Evolutionary conservation across 1,140 invertebrate genomes (phyloP), one percentile per base, ranked within the genome.

Genomic region (Chrysopa pallens): DNA sequence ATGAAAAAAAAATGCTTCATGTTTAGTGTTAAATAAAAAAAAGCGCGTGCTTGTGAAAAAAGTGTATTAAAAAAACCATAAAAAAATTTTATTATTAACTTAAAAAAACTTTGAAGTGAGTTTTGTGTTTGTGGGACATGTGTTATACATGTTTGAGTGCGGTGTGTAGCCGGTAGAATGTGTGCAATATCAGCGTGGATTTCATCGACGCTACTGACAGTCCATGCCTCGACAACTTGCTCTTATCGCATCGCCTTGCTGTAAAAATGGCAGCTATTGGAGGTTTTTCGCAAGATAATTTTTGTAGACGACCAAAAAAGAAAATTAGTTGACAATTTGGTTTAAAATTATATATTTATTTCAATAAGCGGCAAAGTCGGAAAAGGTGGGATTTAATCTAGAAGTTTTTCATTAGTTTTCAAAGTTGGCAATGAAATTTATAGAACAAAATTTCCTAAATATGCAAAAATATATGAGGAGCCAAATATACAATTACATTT

Each of bases 241-340:
- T 38, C 44, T 44, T 47, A 51, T 51, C 50, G 53, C 55, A 46
- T 54, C 51, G 52, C 53, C 51, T 52, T 33, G 8, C n/a, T 53
- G 53, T 63, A 63, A 64, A 64, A 66, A 68, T 68, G 66, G 64
- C 65, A 61, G 54, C 60, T 50, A 44, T 51, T 46, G 50, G 53
- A 45, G 46, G 56, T 46, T 57, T 55, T 51, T 54, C 57, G 51
- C 59, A 58, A 52, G 57, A 62, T 60, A 56, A 63, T 62, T 62
- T 58, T 53, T 60, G 57, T 52, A 59, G 58, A 48, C 56, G 62
- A 48, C 58, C 64, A 43, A 67, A 63, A 56, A 65, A 67, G 61
- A 67, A 63, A 63, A 60, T 59, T 56, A 68, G 64, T 66, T 67
- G 66, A 67, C 66, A 58, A 51, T 56, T 46, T 52, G 51, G 51